Evolutionary conservation across 2,113 vertebrate species (phyloP).

Genomic region (Leuciscus idus): DNA sequence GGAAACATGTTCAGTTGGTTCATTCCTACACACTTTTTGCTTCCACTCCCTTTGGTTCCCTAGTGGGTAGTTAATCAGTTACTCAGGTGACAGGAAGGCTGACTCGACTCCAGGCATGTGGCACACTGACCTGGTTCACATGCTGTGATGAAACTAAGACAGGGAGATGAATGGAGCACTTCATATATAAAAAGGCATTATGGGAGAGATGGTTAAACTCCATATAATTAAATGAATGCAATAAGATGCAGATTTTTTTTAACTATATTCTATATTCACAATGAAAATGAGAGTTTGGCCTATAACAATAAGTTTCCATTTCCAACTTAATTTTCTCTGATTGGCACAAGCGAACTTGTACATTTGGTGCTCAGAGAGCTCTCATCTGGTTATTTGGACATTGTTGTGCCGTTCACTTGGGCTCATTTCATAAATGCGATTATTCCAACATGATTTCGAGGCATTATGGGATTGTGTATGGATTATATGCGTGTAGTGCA

Average conservation of each 20-base stretch:
- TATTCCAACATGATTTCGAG: background rate
- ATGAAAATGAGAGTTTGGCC: too few relatives aligned
- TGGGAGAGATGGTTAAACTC: background rate
- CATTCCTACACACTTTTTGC: background rate
- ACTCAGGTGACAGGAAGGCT: conserved; percentile 25
- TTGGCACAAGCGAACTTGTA: background rate
- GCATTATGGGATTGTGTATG: conserved; percentile 12
- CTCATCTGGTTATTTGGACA: background rate
- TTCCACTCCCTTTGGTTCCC: background rate
- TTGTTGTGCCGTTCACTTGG: background rate
- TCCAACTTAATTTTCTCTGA: background rate
- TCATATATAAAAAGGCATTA: background rate
- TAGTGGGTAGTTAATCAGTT: conserved; percentile 26
- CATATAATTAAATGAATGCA: background rate
- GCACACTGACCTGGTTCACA: conserved; percentile 43
- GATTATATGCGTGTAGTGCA: background rate
- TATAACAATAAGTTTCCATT: background rate
- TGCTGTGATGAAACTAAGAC: conserved; percentile 29
- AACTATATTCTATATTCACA: background rate
- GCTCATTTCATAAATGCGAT: background rate
- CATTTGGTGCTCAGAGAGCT: background rate
- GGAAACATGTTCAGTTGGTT: too few relatives aligned
- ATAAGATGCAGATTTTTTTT: too few relatives aligned
- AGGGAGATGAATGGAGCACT: background rate
- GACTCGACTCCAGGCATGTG: conserved; percentile 15